phyloP scores from a whole-genome alignment of 2,888 invertebrate species.

The Limnephilus rhombicus region DNA sequence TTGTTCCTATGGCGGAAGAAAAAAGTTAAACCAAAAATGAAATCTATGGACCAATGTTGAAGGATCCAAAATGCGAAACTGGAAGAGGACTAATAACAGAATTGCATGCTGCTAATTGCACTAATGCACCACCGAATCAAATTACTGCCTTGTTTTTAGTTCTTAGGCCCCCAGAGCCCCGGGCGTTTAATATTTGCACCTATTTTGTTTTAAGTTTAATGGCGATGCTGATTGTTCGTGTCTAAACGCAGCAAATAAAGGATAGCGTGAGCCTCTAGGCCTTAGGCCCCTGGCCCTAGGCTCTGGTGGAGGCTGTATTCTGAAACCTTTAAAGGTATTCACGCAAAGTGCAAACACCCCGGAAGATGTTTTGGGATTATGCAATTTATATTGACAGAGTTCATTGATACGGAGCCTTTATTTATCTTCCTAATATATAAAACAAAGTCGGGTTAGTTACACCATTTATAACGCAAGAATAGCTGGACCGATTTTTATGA shows the following conservation, averaged over 20 bases:
- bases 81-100: background rate
- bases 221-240: background rate
- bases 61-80: background rate
- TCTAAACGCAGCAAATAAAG: background rate
- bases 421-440: no score
- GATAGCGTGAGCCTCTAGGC: background rate
- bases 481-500: no score
- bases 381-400: background rate
- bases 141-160: background rate
- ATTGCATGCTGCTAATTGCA: background rate
- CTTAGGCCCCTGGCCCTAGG: background rate
- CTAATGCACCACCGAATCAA: background rate
- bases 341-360: background rate
- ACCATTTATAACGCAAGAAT: no score
- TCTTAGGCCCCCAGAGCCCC: background rate
- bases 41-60: background rate
- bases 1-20: background rate
- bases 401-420: background rate
- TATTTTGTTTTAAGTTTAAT: background rate
- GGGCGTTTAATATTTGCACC: background rate
- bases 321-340: background rate
- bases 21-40: background rate
- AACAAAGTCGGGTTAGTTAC: no score
- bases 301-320: background rate
- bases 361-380: background rate